Evolutionary conservation across 2,888 invertebrate genomes (phyloP), one percentile per base, ranked within the genome.

Genomic region (Helleia helle): DNA sequence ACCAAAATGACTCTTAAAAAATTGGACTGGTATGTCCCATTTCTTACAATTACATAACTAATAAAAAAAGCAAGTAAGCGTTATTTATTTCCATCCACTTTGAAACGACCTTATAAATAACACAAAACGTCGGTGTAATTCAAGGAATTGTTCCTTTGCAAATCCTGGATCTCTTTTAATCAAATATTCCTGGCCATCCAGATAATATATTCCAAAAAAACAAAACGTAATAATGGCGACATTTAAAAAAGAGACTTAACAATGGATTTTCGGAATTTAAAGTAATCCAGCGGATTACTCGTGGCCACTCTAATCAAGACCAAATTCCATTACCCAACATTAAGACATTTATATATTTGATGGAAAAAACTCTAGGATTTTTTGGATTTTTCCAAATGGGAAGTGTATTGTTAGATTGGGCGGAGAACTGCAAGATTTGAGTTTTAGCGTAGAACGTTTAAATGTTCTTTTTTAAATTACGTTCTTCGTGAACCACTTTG

Each of bases 221-320:
- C 12, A 25, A 40, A 38, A 36, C 36, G 26, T 26, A 18, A 22
- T 42, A 47, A 48, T 43, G 28, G 27, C 15, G 22, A 36, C 25
- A 44, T 44, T 49, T 36, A 46, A 43, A 39, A 39, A 38, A 34
- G 38, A 27, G 30, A 36, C 22, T 22, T 22, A 29, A 27, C 30
- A 41, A 41, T 36, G 44, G 43, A 47, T 43, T 39, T 29, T 41
- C 12, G 40, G 42, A 46, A 46, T 50, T 52, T 49, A 44, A 52
- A 50, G 52, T 46, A 52, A 54, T 45, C 54, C 41, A 27, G 26
- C n/a, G 45, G 51, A 48, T 53, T 53, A 51, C 41, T 39, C 41
- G 47, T 45, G 48, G 41, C 51, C 54, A 55, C 55, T 54, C 52
- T 54, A 55, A 55, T 55, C 55, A 54, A 47, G 47, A 44, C 42